Base-by-base conservation (phyloP, 37 sponge, comb jelly and placozoan genomes). In the Chondrosia reniformis region DNA sequence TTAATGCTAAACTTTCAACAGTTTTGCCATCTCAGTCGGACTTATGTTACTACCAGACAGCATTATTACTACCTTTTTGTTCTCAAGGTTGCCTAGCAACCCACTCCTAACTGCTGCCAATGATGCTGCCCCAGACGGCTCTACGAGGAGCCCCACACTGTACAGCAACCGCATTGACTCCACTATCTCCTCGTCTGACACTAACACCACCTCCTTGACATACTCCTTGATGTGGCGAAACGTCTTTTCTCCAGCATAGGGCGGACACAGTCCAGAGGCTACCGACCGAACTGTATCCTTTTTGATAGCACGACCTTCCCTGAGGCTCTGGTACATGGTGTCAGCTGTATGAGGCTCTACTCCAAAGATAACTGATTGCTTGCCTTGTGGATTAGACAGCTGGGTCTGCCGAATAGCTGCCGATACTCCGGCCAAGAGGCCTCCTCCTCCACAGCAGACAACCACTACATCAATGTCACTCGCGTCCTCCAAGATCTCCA, bases 401-500 rank as follows among this genome's bases (percentile, higher is more conserved):
- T 64, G 31, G 5, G 80, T 73, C 44, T 63, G 79, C 57, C 78
- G 83, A 15, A 83, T 40, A 2, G 83, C 81, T 10, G 89, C 85
- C 22, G 89, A 69, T 4, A 89, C 64, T 32, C 89, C 89, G 5
- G 85, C 49, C 76, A 89, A 63, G 31, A 89, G 69, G 15, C 89
- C 89, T 21, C 89, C 89, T 0, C 89, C 89, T 13, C 89, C 89
- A 64, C 85, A 84, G 28, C 89, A 89, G 21, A 84, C 89, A 22
- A 89, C 46, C 7, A 89, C 81, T 1, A 89, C 52, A 43, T 89
- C 89, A 9, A 81, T 58, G 4, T 73, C 76, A 3, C 69, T 54
- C 17, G 55, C 8, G 28, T 89, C 85, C 37, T 89, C 73, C 38
- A 85, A 24, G 3, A 89, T 79, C 82, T 89, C 89, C 52, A 80